Base-by-base conservation (phyloP, 1,140 invertebrate genomes). In the Drosophila gunungcola region DNA sequence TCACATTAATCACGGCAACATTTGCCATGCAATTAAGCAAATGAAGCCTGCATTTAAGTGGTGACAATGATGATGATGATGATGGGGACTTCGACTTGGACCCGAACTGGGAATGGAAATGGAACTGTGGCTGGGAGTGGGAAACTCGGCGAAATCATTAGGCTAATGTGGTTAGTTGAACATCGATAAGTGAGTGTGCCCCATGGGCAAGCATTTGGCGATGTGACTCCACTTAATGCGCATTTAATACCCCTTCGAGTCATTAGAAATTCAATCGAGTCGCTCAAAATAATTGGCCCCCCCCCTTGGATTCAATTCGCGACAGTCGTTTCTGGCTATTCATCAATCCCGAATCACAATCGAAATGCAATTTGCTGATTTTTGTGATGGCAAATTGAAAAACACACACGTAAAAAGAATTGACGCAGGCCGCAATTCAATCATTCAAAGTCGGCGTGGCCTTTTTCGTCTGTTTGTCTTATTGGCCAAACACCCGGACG, bases 21-120 rank as follows among this genome's bases (percentile, higher is more conserved):
- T 86, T 86, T 86, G 83, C 75, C 83, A 79, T 86, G 80, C 83
- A 86, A 86, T 86, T 86, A 86, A 86, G 75, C 83, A 86, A 86
- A 89, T 86, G 83, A 86, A 86, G 83, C 84, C 83, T 86, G 84
- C 84, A 79, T 86, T 86, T 88, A 88, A 79, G 83, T 86, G 83
- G 79, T 88, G 83, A 83, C 75, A 88, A 82, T 73, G 63, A 52
- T 67, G 70, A 64, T 75, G 69, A 74, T 75, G 69, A 74, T 43
- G 73, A 76, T 76, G 53, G 41, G 48, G 73, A 67, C 61, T 65
- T 65, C 21, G 72, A 46, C 52, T 65, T 36, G 52, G 16, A 52
- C 25, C 46, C 46, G 52, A 21, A 45, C 57, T 67, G 61, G 62
- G 62, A 69, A 38, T 70, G 53, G 48, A 42, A 74, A 32, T 55